These are phyloP conservation scores for Yoshiicerus persimilis DNA, from an alignment of 1,140 invertebrate genomes.

Conservation along the genomic window DNA sequence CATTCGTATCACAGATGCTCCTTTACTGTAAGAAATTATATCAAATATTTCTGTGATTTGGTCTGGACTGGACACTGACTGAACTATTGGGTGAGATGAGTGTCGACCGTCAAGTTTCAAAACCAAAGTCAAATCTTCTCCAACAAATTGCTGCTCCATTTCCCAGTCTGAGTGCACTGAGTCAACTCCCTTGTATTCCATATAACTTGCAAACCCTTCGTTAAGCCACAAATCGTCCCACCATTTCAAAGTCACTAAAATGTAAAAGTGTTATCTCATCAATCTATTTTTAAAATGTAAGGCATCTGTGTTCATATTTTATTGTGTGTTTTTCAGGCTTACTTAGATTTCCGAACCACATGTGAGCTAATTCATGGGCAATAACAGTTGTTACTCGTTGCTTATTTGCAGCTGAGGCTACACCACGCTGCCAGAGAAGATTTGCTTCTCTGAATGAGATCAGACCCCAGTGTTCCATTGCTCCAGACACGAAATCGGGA, in stretches of 20 bases:
- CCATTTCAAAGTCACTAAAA: slow-evolving; percentile 83
- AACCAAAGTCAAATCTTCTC: slow-evolving; percentile 70
- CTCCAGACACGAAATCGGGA: slow-evolving; percentile 91
- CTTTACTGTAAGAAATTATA: slow-evolving; percentile 89
- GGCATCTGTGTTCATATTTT: slow-evolving; percentile 12
- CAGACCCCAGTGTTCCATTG: slow-evolving; percentile 73
- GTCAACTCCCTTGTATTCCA: slow-evolving; percentile 76
- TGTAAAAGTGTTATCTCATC: background rate
- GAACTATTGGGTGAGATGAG: slow-evolving; percentile 84
- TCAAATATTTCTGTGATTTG: slow-evolving; percentile 93
- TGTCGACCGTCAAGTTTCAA: slow-evolving; percentile 68
- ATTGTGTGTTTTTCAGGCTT: slow-evolving; percentile 43
- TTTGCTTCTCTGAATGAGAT: slow-evolving; percentile 81
- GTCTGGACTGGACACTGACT: slow-evolving; percentile 77
- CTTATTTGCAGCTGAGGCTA: slow-evolving; percentile 71
- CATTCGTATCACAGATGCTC: slow-evolving; percentile 86
- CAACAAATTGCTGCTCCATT: slow-evolving; percentile 77
- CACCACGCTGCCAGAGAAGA: slow-evolving; percentile 70
- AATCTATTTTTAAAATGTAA: background rate
- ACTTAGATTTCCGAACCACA: slow-evolving; percentile 88
- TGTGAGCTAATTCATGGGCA: slow-evolving; percentile 88
- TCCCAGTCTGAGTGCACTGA: slow-evolving; percentile 76
- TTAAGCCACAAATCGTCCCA: slow-evolving; percentile 93
- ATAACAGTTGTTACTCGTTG: slow-evolving; percentile 78
- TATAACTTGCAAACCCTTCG: slow-evolving; percentile 83